These are phyloP conservation scores for Mythimna impura DNA, from an alignment of 2,888 invertebrate genomes.

Conservation along the genomic window DNA sequence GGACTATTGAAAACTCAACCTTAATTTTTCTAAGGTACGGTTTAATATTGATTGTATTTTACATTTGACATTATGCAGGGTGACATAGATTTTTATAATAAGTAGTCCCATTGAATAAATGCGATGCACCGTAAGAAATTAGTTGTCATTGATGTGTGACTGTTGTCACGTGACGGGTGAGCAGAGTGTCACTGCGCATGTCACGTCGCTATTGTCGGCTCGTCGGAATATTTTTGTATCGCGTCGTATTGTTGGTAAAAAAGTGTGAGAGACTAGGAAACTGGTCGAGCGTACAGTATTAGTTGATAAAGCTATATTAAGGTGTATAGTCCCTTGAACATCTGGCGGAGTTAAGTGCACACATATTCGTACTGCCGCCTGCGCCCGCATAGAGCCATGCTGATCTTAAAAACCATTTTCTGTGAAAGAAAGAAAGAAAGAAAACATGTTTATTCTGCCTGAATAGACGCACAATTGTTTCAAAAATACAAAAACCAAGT, in stretches of 20 bases:
- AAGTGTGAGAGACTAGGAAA: slow-evolving; percentile 56
- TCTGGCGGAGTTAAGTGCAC: too few relatives aligned
- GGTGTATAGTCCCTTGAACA: too few relatives aligned
- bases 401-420: too few relatives aligned
- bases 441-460: too few relatives aligned
- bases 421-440: too few relatives aligned
- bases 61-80: slow-evolving; percentile 46
- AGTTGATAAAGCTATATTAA: slow-evolving; percentile 1
- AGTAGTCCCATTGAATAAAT: slow-evolving; percentile 78
- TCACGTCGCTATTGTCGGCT: slow-evolving; percentile 48
- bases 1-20: slow-evolving; percentile 39
- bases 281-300: slow-evolving; percentile 37
- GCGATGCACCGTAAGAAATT: slow-evolving; percentile 88
- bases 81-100: slow-evolving; percentile 67
- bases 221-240: slow-evolving; percentile 51
- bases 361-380: too few relatives aligned
- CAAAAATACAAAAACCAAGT: too few relatives aligned
- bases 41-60: slow-evolving; percentile 36
- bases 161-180: slow-evolving; percentile 77
- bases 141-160: slow-evolving; percentile 84
- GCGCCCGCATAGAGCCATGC: too few relatives aligned
- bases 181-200: slow-evolving; percentile 68
- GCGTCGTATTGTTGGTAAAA: slow-evolving; percentile 54
- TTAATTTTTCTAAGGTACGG: neutral
- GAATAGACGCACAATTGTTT: too few relatives aligned